phyloP scores from a whole-genome alignment of 1,140 invertebrate species.

The Sycophila sp. region DNA sequence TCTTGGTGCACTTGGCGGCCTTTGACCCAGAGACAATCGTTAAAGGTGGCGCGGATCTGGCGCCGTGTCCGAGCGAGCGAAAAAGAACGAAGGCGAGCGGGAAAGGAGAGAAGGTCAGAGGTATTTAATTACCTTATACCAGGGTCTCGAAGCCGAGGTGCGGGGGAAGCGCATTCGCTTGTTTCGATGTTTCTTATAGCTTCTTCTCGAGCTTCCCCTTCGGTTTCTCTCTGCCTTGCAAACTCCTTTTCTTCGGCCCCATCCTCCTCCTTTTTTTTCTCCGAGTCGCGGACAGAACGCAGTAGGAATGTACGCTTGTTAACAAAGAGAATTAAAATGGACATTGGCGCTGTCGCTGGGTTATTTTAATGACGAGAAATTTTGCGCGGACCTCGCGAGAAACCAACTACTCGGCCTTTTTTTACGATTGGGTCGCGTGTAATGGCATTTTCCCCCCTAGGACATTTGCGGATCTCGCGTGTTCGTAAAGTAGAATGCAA shows the following conservation, averaged over 20 bases:
- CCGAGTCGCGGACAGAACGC: slow-evolving; percentile 4
- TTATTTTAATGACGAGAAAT: slow-evolving; percentile 37
- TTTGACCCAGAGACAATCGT: slow-evolving; percentile 64
- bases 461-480: no score
- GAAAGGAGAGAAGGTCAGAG: slow-evolving; percentile 46
- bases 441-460: no score
- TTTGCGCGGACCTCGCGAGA: no score
- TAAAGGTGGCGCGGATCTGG: slow-evolving; percentile 58
- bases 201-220: slow-evolving; percentile 29
- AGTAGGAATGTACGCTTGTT: slow-evolving; percentile 40
- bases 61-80: neutral
- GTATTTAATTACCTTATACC: slow-evolving; percentile 63
- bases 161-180: slow-evolving; percentile 37
- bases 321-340: slow-evolving; percentile 36
- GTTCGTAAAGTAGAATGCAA: no score
- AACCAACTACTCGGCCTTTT: no score
- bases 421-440: no score
- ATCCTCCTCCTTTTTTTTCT: neutral
- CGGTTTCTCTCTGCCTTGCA: no score
- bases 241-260: no score
- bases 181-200: slow-evolving; percentile 37
- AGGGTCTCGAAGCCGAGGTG: slow-evolving; percentile 1
- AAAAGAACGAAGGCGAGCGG: slow-evolving; percentile 23
- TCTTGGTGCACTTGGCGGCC: no score
- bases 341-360: neutral